Evolutionary conservation across 2,113 vertebrate genomes (phyloP).

Genomic region (Rhinichthys klamathensis): DNA sequence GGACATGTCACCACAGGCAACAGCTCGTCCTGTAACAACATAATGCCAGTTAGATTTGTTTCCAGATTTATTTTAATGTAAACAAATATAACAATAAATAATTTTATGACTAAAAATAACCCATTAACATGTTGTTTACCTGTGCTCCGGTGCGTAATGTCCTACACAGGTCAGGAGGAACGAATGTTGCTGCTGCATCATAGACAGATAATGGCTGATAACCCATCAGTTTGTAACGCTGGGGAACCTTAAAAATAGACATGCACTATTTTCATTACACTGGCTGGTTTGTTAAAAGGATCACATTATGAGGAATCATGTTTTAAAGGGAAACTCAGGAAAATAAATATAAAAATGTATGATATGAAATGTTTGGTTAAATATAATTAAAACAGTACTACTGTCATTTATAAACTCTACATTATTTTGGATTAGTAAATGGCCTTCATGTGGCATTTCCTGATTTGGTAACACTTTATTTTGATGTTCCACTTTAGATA

Average conservation of each 20-base stretch:
- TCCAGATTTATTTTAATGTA: background rate
- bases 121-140: slow-evolving; percentile 68
- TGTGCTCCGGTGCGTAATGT: slow-evolving; percentile 78
- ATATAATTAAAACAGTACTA: background rate
- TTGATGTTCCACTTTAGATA: too few species aligned
- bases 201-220: slow-evolving; percentile 78
- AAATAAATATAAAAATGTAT: too few species aligned
- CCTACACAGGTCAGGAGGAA: slow-evolving; percentile 67
- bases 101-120: background rate
- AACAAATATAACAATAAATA: background rate
- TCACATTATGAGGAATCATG: too few species aligned
- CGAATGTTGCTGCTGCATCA: slow-evolving; percentile 72
- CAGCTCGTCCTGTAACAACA: slow-evolving; percentile 75
- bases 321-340: too few species aligned
- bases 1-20: slow-evolving; percentile 53
- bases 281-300: too few species aligned
- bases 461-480: background rate
- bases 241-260: slow-evolving; percentile 80
- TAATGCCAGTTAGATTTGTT: background rate
- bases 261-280: background rate
- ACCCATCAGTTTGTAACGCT: slow-evolving; percentile 79
- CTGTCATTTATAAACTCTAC: background rate
- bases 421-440: background rate
- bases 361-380: background rate
- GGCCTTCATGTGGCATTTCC: background rate